Base-by-base conservation (phyloP, 2,797 vertebrate genomes). In the Glossophaga mutica region DNA sequence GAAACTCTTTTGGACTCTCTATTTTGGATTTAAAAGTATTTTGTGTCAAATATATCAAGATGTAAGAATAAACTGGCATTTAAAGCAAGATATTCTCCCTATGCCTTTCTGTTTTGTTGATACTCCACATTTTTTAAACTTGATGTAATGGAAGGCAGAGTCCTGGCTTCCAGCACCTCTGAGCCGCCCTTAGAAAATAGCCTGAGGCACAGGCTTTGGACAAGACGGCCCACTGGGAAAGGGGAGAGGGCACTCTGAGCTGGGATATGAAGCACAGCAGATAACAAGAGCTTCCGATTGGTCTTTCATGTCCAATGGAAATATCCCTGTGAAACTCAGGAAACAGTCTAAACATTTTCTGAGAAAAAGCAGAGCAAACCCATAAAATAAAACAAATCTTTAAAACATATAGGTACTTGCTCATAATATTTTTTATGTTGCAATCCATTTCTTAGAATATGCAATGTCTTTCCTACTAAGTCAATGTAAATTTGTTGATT, bases 171-270 rank as follows among this genome's bases (percentile, higher is more conserved):
- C 24, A 29, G 42, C 10, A 44, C 1, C 5, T 42, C 42, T 82
- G 1, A 46, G 8, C 19, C 19, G 32, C 24, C 1, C 22, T 89
- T 82, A 57, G 10, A 44, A 50, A 91, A 29, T 4, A 48, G 5
- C 22, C 9, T 52, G 12, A 48, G 22, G 1, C 11, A 70, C 3
- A 55, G 42, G 4, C 26, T 84, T 62, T 37, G 37, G 4, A 62
- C 44, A 37, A 59, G 1, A 24, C 3, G 3, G 1, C 2, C 2
- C 14, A 8, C 18, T 24, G 18, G 37, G 3, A 39, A 24, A 4
- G 5, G 22, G n/a, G 4, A 65, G 12, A 21, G 10, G 50, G 0
- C 1, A 12, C 2, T 85, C 15, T 18, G 8, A 92, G 6, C 7
- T 94, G 34, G n/a, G 50, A 9, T 24, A 21, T 9, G 32, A 78